Evolutionary conservation across 2,888 invertebrate species (phyloP).

Genomic region (Phalera bucephala): DNA sequence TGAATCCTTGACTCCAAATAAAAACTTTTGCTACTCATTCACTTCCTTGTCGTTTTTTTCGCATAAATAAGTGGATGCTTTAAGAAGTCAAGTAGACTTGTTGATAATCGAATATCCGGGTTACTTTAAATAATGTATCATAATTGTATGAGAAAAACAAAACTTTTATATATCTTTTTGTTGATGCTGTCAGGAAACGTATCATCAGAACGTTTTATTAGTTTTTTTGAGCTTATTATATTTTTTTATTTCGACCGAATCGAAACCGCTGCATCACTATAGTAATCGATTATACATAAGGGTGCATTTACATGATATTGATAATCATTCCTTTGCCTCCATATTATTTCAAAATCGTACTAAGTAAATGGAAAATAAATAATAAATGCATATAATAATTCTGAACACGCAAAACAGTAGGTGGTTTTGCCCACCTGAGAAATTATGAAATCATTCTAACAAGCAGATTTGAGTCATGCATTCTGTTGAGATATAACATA

Average conservation of each 20-base stretch:
- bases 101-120: conserved; percentile 44
- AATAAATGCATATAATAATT: neutral
- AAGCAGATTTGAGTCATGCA: conserved; percentile 9
- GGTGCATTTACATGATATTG: conserved; percentile 17
- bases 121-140: conserved; percentile 26
- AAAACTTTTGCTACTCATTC: conserved; percentile 47
- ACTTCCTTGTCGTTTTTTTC: conserved; percentile 56
- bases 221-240: neutral
- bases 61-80: conserved; percentile 34
- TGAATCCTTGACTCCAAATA: conserved; percentile 50
- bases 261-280: conserved; percentile 13
- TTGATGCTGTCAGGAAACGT: neutral
- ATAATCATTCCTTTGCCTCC: too few relatives aligned
- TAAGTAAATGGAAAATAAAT: too few relatives aligned
- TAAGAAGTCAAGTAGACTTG: conserved; percentile 33
- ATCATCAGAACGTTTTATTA: neutral
- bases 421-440: neutral
- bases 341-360: too few relatives aligned
- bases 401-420: neutral
- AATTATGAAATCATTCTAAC: neutral
- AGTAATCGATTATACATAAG: conserved; percentile 12
- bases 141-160: conserved; percentile 2
- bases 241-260: conserved; percentile 5
- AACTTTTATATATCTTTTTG: neutral
- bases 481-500: conserved; percentile 9